Evolutionary conservation across 2,888 invertebrate species (phyloP).

Genomic region (Agriopis aurantiaria): DNA sequence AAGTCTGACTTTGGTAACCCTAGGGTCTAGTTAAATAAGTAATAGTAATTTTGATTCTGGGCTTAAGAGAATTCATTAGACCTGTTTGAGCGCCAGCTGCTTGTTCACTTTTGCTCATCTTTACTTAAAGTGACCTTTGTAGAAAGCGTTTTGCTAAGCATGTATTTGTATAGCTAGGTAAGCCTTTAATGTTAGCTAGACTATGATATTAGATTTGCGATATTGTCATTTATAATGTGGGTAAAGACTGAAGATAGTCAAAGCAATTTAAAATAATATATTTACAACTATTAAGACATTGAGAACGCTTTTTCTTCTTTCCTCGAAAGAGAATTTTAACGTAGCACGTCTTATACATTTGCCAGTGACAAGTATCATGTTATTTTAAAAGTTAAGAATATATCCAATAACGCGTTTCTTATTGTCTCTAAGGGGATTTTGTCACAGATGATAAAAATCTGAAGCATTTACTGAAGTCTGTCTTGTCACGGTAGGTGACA

Average conservation of each 20-base stretch:
- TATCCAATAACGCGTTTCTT: too few relatives aligned
- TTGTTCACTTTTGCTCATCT: slow-evolving; percentile 32
- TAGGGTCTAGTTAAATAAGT: slow-evolving; percentile 67
- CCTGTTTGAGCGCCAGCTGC: slow-evolving; percentile 42
- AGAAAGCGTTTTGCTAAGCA: slow-evolving; percentile 22
- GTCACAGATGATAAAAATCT: slow-evolving; percentile 1
- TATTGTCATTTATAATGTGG: too few relatives aligned
- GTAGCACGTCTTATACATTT: too few relatives aligned
- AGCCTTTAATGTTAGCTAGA: background rate
- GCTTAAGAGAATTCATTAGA: slow-evolving; percentile 55
- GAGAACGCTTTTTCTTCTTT: too few relatives aligned
- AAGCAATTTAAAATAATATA: too few relatives aligned
- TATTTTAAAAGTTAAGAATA: too few relatives aligned
- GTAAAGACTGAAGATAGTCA: too few relatives aligned
- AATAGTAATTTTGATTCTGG: slow-evolving; percentile 61
- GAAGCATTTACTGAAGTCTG: background rate
- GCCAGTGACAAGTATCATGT: too few relatives aligned
- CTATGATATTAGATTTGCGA: background rate
- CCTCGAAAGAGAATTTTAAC: too few relatives aligned
- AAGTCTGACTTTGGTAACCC: slow-evolving; percentile 63
- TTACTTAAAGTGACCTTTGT: slow-evolving; percentile 5
- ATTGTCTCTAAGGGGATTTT: too few relatives aligned
- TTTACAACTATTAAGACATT: too few relatives aligned
- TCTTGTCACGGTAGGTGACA: slow-evolving; percentile 48
- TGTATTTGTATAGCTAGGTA: background rate